phyloP scores from a whole-genome alignment of 2,797 vertebrate species.

The Karalla daura region DNA sequence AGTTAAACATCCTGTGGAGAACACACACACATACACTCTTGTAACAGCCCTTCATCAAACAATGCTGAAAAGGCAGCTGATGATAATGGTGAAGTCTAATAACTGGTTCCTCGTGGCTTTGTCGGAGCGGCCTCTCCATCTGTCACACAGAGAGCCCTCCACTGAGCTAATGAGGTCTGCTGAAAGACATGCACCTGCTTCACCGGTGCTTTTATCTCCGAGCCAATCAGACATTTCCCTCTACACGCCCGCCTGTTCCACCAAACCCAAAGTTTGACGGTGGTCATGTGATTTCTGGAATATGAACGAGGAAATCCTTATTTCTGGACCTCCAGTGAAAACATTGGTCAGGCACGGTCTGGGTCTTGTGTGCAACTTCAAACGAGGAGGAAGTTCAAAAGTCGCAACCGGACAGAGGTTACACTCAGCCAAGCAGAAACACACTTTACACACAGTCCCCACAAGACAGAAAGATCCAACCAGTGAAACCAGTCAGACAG shows the following conservation, averaged over 20 bases:
- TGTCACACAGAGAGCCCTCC: slow-evolving; percentile 21
- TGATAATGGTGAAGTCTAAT: slow-evolving; percentile 15
- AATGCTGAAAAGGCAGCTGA: slow-evolving; percentile 5
- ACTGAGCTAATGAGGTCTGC: slow-evolving; percentile 28
- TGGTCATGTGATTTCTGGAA: background rate
- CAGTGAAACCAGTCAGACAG: background rate
- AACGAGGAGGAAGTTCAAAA: background rate
- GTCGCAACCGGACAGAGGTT: slow-evolving; percentile 1
- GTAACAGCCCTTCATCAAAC: slow-evolving; percentile 28
- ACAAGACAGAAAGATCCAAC: slow-evolving; percentile 16
- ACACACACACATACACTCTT: slow-evolving; percentile 36
- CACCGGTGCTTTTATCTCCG: background rate
- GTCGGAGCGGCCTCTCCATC: slow-evolving; percentile 43
- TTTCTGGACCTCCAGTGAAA: background rate
- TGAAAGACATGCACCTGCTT: slow-evolving; percentile 9
- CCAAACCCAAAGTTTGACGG: background rate
- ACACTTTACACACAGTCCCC: slow-evolving; percentile 31
- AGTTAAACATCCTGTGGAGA: slow-evolving; percentile 85
- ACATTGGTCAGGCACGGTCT: background rate
- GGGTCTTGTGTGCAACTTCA: background rate
- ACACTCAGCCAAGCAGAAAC: slow-evolving; percentile 7
- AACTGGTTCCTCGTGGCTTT: background rate
- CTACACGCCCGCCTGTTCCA: background rate
- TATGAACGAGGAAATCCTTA: background rate
- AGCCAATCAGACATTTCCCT: background rate